These are phyloP conservation scores for Macrobrachium nipponense DNA, from an alignment of 1,140 invertebrate species.

Conservation along the genomic window DNA sequence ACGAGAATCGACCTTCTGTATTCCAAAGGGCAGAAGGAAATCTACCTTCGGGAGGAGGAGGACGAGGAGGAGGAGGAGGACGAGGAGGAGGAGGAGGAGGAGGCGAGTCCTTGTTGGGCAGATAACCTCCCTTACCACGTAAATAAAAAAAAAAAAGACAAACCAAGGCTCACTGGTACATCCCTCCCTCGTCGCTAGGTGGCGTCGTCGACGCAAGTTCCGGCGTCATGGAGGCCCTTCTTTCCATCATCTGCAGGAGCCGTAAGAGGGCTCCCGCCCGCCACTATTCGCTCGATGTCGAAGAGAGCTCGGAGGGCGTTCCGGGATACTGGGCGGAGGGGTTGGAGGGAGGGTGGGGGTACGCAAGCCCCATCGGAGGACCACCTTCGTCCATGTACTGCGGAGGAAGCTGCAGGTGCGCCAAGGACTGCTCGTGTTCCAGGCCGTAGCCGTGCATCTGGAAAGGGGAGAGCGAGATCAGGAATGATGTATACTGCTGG, in stretches of 20 bases:
- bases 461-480: background rate
- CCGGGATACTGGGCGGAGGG: slow-evolving; percentile 67
- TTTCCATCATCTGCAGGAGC: slow-evolving; percentile 28
- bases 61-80: too few relatives aligned
- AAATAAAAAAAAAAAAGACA: too few relatives aligned
- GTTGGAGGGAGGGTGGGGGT: slow-evolving; percentile 66
- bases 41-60: background rate
- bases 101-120: background rate
- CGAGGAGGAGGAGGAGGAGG: slow-evolving; percentile 4
- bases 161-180: too few relatives aligned
- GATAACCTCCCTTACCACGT: too few relatives aligned
- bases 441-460: slow-evolving; percentile 67
- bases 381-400: slow-evolving; percentile 64
- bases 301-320: slow-evolving; percentile 69
- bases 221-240: background rate
- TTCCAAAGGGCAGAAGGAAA: background rate
- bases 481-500: background rate
- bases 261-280: slow-evolving; percentile 23
- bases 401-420: slow-evolving; percentile 55
- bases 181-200: background rate
- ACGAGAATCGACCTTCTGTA: too few relatives aligned
- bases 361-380: slow-evolving; percentile 62
- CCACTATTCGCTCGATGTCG: slow-evolving; percentile 68
- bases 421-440: slow-evolving; percentile 64
- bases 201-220: background rate